These are phyloP conservation scores for Gambusia yucatana DNA, from an alignment of 2,797 vertebrate species.

Conservation along the genomic window DNA sequence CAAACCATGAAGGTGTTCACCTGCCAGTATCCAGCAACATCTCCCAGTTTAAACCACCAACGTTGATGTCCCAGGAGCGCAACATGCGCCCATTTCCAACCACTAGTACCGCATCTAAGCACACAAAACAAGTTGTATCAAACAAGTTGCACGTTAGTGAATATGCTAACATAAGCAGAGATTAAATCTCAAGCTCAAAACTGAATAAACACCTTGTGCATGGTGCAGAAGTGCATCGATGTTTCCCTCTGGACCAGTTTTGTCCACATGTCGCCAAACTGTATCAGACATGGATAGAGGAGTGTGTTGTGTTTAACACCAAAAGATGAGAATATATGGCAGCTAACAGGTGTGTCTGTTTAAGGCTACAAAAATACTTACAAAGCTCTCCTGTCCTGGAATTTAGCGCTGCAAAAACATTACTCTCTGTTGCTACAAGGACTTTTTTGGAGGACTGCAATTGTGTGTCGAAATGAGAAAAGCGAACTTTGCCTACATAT, in stretches of 20 bases:
- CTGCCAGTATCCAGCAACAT: slow-evolving; percentile 90
- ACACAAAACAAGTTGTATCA: slow-evolving; percentile 2
- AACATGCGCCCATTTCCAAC: slow-evolving; percentile 89
- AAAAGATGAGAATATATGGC: not conserved
- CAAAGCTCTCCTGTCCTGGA: slow-evolving; percentile 91
- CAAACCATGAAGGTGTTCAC: slow-evolving; percentile 70
- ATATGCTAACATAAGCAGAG: not conserved
- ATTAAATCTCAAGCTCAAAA: slow-evolving; percentile 2
- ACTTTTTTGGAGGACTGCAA: slow-evolving; percentile 92
- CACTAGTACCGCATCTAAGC: slow-evolving; percentile 88
- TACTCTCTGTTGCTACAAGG: slow-evolving; percentile 91
- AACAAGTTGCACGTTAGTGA: not conserved
- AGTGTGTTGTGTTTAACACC: not conserved
- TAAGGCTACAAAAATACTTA: slow-evolving; percentile 77
- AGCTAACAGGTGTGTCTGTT: not conserved
- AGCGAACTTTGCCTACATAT: slow-evolving; percentile 92
- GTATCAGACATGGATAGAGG: slow-evolving; percentile 26
- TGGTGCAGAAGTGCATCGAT: slow-evolving; percentile 89
- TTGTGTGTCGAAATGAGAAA: slow-evolving; percentile 89
- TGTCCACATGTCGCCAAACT: slow-evolving; percentile 98
- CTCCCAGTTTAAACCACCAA: slow-evolving; percentile 97
- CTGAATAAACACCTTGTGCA: slow-evolving; percentile 82
- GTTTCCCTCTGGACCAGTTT: slow-evolving; percentile 86
- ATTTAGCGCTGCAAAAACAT: slow-evolving; percentile 92
- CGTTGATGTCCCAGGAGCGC: slow-evolving; percentile 94